A percentile compares a stretch with the other conserved stretches of the same genome.
Conservation (phyloP, 2,888 invertebrate genomes). For the Limnephilus auricula region DNA sequence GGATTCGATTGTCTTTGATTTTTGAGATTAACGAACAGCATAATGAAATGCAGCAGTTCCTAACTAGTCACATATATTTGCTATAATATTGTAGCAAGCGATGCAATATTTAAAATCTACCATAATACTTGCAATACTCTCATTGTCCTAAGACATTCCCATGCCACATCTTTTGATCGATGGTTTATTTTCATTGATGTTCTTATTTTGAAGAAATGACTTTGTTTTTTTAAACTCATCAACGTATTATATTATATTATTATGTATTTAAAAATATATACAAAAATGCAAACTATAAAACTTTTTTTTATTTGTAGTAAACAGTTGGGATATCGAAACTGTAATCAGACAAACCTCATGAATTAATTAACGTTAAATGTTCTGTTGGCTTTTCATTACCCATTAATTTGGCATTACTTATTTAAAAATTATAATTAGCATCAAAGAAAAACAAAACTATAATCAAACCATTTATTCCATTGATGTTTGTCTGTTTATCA, state of each 20-base stretch:
- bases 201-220: neutral
- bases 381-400: neutral
- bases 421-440: too few species aligned
- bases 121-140: neutral
- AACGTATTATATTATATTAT: neutral
- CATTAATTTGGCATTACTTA: too few species aligned
- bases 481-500: neutral
- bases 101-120: neutral
- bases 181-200: neutral
- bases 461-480: neutral
- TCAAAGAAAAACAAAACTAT: too few species aligned
- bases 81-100: neutral
- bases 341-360: neutral
- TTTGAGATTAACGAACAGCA: neutral
- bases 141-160: neutral
- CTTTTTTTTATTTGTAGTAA: neutral
- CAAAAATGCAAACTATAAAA: neutral
- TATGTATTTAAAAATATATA: slow-evolving; percentile 2
- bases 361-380: neutral
- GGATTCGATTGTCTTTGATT: slow-evolving; percentile 2
- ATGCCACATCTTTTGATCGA: neutral
- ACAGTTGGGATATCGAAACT: neutral
- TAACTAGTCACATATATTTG: slow-evolving; percentile 2
- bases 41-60: neutral
- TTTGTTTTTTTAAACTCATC: neutral